Conservation (phyloP, 1,140 invertebrate genomes). For the Archegozetes longisetosus region DNA sequence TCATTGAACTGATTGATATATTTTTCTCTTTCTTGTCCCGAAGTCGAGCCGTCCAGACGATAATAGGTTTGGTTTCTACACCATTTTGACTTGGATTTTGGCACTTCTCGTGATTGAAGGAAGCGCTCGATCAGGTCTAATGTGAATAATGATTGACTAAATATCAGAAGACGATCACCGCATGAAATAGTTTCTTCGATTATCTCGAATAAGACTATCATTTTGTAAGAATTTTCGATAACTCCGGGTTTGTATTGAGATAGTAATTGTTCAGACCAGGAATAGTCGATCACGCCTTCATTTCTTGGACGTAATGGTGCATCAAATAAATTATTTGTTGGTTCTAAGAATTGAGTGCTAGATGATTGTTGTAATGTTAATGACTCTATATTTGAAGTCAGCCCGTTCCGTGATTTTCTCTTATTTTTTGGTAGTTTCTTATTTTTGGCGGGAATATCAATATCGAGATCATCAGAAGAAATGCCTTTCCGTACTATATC, state of each 20-base stretch:
- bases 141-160: constrained; percentile 90
- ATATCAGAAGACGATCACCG: constrained; percentile 84
- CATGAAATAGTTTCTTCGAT: constrained; percentile 68
- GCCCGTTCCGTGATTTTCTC: not conserved
- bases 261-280: constrained; percentile 58
- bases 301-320: not conserved
- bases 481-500: constrained; percentile 66
- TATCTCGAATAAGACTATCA: constrained; percentile 83
- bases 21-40: constrained; percentile 80
- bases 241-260: constrained; percentile 69
- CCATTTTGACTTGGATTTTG: constrained; percentile 48
- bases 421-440: not conserved
- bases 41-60: constrained; percentile 86
- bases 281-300: not conserved
- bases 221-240: constrained; percentile 89
- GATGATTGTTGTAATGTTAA: too few species aligned
- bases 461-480: constrained; percentile 58
- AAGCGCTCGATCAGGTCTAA: constrained; percentile 94
- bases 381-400: not conserved
- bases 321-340: not conserved
- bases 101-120: constrained; percentile 58
- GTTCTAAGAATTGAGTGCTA: not conserved
- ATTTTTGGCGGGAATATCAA: constrained; percentile 38
- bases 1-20: constrained; percentile 94
- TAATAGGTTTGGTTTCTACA: constrained; percentile 73